A percentile compares a stretch with the other conserved stretches of the same genome.
Conservation (phyloP, 2,797 vertebrate genomes). For the Myoxocephalus aenaeus region DNA sequence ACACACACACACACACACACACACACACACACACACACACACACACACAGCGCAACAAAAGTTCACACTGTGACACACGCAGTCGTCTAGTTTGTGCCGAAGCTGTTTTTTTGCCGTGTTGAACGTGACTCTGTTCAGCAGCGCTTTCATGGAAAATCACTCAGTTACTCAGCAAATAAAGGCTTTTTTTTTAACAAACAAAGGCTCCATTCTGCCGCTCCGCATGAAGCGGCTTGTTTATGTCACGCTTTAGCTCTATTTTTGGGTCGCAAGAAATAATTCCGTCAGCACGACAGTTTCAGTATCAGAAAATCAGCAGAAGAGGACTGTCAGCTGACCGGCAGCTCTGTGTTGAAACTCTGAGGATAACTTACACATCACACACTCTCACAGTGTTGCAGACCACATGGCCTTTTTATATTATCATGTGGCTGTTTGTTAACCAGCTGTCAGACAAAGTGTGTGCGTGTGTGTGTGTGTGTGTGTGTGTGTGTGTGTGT, state of each 20-base stretch:
- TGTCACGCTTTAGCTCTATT: slow-evolving; percentile 1
- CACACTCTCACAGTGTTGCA: background rate
- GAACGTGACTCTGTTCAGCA: slow-evolving; percentile 16
- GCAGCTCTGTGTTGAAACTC: slow-evolving; percentile 23
- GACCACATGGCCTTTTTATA: slow-evolving; percentile 2
- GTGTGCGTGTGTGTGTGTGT: slow-evolving; percentile 1
- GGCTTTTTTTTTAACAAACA: slow-evolving; percentile 17
- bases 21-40: background rate
- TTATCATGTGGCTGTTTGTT: slow-evolving; percentile 19
- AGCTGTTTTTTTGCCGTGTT: slow-evolving; percentile 31
- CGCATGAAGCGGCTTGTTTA: slow-evolving; percentile 21
- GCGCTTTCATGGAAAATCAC: slow-evolving; percentile 3
- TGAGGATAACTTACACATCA: slow-evolving; percentile 3
- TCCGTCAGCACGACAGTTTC: background rate
- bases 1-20: too few relatives aligned
- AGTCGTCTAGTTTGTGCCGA: slow-evolving; percentile 25
- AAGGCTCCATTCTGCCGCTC: slow-evolving; percentile 20
- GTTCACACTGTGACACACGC: slow-evolving; percentile 26
- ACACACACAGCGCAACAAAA: background rate
- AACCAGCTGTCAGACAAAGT: slow-evolving; percentile 2
- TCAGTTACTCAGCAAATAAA: slow-evolving; percentile 49
- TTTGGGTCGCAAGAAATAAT: background rate
- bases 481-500: slow-evolving; percentile 1
- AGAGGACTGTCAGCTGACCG: slow-evolving; percentile 33
- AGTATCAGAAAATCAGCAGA: background rate